Evolutionary conservation across 2,113 vertebrate species (phyloP), one percentile per base, ranked within the genome.

Genomic region (Elgaria multicarinata): DNA sequence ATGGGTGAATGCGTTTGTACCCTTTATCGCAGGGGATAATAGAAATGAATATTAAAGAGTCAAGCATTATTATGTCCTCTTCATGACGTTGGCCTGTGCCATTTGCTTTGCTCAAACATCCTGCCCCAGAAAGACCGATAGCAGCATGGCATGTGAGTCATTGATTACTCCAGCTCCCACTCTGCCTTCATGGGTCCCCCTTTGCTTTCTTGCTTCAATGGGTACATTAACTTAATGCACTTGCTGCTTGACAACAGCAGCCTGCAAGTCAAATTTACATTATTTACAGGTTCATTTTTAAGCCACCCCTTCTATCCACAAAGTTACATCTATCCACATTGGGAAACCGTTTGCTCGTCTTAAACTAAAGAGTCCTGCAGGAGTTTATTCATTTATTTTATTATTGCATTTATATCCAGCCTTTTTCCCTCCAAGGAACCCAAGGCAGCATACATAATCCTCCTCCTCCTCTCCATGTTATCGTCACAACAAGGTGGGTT

Each of bases 51-150:
- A 81, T 80, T 39, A 72, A 88, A 82, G 7, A 24, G 26, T 31
- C 33, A 77, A 7, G 14, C 28, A 55, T 42, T 20, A 33, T n/a
- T 58, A 22, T 58, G 67, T 33, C 78, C 64, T 44, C 78, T 81
- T 4, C 10, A 24, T 88, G 78, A 71, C 50, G 77, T 13, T 24
- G 31, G 44, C 83, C 18, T 75, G 72, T 8, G 42, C 85, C 50
- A 33, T 79, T 91, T 79, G 89, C 67, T 86, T 90, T 76, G 67
- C 79, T 85, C 93, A 93, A 90, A 93, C 94, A 93, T 91, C 90
- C 92, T 93, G 90, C 75, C 91, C 50, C 91, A 16, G 46, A 58
- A 58, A 72, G 83, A 89, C 87, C 92, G 2, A 66, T 69, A 20
- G 66, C 91, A 4, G 75, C n/a, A n/a, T n/a, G 53, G 86, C 42